phyloP scores from a whole-genome alignment of 2,797 vertebrate genomes.

The Monodelphis domestica region DNA sequence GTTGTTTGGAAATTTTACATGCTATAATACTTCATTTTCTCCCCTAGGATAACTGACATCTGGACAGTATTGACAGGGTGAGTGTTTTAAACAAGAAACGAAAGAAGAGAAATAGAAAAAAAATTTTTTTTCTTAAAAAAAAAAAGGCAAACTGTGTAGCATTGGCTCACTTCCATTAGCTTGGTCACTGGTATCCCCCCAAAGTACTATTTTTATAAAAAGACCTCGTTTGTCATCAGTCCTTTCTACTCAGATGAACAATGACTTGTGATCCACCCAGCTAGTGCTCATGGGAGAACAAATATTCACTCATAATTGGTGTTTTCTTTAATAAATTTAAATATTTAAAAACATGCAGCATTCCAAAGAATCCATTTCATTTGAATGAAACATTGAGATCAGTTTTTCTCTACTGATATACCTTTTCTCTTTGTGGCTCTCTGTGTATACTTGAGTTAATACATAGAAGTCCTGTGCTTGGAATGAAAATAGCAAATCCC shows the following conservation, averaged over 20 bases:
- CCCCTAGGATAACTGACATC: conserved; percentile 61
- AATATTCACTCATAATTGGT: conserved; percentile 69
- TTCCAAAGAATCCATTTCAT: conserved; percentile 71
- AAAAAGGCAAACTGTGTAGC: not conserved
- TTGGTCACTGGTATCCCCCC: conserved; percentile 40
- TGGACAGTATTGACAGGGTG: conserved; percentile 65
- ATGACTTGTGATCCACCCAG: conserved; percentile 64
- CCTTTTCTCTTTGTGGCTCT: too few species aligned
- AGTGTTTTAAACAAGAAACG: conserved; percentile 61
- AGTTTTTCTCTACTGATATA: conserved; percentile 68
- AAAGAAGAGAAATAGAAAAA: conserved; percentile 55
- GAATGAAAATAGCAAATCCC: conserved; percentile 54
- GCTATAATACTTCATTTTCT: conserved; percentile 9
- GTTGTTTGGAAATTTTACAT: conserved; percentile 46
- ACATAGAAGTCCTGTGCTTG: conserved; percentile 72
- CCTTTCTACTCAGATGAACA: conserved; percentile 53
- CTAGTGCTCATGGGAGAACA: conserved; percentile 65
- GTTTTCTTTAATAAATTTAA: conserved; percentile 72
- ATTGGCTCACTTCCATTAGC: conserved; percentile 53
- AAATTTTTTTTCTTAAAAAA: conserved; percentile 1
- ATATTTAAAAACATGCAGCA: conserved; percentile 71
- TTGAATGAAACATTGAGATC: conserved; percentile 75
- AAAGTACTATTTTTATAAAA: conserved; percentile 9
- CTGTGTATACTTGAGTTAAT: conserved; percentile 63
- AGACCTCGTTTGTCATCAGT: conserved; percentile 43